Evolutionary conservation across 2,888 invertebrate species (phyloP).

Genomic region (Cacoxenus indagator): DNA sequence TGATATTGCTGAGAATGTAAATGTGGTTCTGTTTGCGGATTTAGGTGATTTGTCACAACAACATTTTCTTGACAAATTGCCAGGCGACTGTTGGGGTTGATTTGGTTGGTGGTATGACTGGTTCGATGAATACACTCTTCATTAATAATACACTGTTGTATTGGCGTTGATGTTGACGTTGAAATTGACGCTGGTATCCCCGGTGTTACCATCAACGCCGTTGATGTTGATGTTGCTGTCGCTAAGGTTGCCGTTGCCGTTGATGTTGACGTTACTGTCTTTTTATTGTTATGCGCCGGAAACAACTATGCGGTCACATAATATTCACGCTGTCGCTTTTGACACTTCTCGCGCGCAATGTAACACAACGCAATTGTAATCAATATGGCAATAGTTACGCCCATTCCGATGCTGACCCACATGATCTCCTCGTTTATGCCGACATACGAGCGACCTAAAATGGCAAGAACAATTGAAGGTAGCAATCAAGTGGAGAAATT

Average conservation of each 20-base stretch:
- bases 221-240: not conserved
- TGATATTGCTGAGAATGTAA: not conserved
- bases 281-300: slow-evolving; percentile 41
- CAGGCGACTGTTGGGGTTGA: no score
- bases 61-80: not conserved
- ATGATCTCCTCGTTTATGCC: slow-evolving; percentile 91
- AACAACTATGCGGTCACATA: slow-evolving; percentile 77
- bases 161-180: not conserved
- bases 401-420: slow-evolving; percentile 86
- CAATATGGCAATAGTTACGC: slow-evolving; percentile 78
- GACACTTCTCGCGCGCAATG: slow-evolving; percentile 84
- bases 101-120: no score
- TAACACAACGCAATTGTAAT: slow-evolving; percentile 88
- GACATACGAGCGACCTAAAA: slow-evolving; percentile 83
- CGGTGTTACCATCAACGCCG: no score
- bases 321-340: slow-evolving; percentile 80
- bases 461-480: no score
- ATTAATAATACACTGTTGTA: no score
- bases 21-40: slow-evolving; percentile 1
- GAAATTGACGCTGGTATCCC: no score
- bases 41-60: slow-evolving; percentile 4
- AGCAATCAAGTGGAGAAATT: no score
- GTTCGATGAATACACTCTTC: no score
- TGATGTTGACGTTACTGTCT: not conserved
- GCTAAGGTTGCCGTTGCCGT: slow-evolving; percentile 16